phyloP scores from a whole-genome alignment of 2,888 invertebrate species.

The Anthophora plumipes region DNA sequence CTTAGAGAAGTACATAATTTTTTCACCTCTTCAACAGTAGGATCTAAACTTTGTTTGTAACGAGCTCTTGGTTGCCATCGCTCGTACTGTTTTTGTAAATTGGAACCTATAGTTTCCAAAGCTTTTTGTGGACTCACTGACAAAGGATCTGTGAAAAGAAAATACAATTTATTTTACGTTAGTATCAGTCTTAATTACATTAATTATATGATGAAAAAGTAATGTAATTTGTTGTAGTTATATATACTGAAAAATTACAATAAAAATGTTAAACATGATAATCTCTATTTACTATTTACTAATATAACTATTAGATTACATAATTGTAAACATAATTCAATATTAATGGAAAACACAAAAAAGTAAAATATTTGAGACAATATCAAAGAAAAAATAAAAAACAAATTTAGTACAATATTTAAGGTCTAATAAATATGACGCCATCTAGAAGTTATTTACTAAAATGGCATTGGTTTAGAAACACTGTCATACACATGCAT shows the following conservation, averaged over 20 bases:
- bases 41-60: conserved; percentile 98
- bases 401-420: not conserved
- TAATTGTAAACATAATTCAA: not conserved
- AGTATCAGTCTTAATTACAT: not conserved
- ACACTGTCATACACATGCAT: conserved; percentile 61
- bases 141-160: conserved; percentile 89
- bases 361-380: not conserved
- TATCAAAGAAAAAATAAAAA: not conserved
- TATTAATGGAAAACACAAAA: not conserved
- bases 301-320: not conserved
- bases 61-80: conserved; percentile 99
- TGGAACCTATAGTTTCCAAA: conserved; percentile 95
- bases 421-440: conserved; percentile 25
- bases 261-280: not conserved
- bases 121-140: conserved; percentile 96
- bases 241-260: not conserved
- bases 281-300: not conserved
- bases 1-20: conserved; percentile 97
- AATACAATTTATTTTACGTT: not conserved
- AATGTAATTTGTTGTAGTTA: not conserved
- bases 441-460: conserved; percentile 31
- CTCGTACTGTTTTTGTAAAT: conserved; percentile 98
- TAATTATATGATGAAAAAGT: not conserved
- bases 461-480: conserved; percentile 23
- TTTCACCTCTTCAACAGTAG: conserved; percentile 98